These are phyloP conservation scores for Melanocharis versteri DNA, from an alignment of 2,113 vertebrate genomes.

Conservation along the genomic window DNA sequence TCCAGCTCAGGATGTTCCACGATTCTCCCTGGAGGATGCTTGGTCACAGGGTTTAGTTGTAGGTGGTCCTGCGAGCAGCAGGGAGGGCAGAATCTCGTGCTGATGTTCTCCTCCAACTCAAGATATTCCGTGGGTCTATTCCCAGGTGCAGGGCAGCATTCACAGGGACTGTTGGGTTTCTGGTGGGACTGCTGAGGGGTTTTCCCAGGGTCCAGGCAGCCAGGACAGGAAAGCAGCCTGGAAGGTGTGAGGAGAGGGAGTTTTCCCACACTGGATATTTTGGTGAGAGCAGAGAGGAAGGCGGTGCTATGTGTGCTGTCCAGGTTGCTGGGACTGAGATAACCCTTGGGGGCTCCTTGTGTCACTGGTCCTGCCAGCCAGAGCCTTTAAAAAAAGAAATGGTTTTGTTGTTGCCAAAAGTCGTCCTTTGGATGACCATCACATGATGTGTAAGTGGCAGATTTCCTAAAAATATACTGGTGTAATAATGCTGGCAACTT, in stretches of 20 bases:
- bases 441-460: neutral
- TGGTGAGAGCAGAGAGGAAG: neutral
- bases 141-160: neutral
- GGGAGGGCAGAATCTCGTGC: rapidly evolving
- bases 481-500: neutral
- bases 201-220: neutral
- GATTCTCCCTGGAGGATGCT: neutral
- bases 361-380: neutral
- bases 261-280: neutral
- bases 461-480: neutral
- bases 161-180: neutral
- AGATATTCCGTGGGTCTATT: neutral
- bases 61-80: too few relatives aligned
- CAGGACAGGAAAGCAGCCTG: neutral
- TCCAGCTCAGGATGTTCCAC: neutral
- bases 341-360: neutral
- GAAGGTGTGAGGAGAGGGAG: neutral
- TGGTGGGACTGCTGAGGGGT: neutral
- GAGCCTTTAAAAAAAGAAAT: neutral
- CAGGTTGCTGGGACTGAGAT: neutral
- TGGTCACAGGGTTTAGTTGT: neutral
- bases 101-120: neutral
- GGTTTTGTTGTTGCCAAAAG: neutral
- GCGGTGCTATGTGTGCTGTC: neutral
- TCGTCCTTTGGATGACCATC: neutral